Percentiles rank a stretch among this genome's conserved stretches.
Conservation (phyloP, 2,113 vertebrate species). For the Verasper variegatus region DNA sequence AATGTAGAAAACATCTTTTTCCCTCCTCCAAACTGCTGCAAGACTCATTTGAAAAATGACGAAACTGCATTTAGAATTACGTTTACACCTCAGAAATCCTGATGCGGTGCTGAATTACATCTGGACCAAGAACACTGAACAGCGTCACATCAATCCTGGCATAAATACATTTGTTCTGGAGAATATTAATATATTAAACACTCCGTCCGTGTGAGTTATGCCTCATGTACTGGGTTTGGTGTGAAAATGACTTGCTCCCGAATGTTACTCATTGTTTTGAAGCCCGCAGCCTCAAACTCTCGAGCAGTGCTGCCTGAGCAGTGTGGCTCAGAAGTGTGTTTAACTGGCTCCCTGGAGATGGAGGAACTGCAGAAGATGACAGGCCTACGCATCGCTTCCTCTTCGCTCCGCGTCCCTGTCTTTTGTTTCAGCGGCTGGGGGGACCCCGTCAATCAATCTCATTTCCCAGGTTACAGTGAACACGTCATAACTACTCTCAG, state of each 20-base stretch:
- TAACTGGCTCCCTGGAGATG: constrained; percentile 68
- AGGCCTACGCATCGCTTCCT: constrained; percentile 70
- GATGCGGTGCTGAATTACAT: background rate
- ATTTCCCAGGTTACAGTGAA: constrained; percentile 35
- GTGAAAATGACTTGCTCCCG: constrained; percentile 54
- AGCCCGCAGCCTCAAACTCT: constrained; percentile 56
- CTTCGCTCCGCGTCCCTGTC: constrained; percentile 58
- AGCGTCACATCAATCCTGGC: background rate
- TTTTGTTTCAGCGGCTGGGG: constrained; percentile 59
- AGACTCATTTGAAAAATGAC: too few relatives aligned
- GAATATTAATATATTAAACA: constrained; percentile 1
- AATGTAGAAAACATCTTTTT: too few relatives aligned
- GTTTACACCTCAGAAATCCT: background rate
- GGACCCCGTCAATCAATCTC: constrained; percentile 59
- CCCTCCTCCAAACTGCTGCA: too few relatives aligned
- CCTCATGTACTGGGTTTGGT: constrained; percentile 20
- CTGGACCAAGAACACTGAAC: background rate
- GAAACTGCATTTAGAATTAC: too few relatives aligned
- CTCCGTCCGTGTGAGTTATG: background rate
- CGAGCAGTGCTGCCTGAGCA: constrained; percentile 43
- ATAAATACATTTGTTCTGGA: constrained; percentile 8
- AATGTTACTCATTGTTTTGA: constrained; percentile 52
- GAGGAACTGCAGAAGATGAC: constrained; percentile 64
- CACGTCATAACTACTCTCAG: background rate
- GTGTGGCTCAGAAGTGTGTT: constrained; percentile 64